A percentile compares a stretch with the other conserved stretches of the same genome.
Evolutionary conservation across 2,113 vertebrate species (phyloP).

Genomic region (Nycticebus coucang): DNA sequence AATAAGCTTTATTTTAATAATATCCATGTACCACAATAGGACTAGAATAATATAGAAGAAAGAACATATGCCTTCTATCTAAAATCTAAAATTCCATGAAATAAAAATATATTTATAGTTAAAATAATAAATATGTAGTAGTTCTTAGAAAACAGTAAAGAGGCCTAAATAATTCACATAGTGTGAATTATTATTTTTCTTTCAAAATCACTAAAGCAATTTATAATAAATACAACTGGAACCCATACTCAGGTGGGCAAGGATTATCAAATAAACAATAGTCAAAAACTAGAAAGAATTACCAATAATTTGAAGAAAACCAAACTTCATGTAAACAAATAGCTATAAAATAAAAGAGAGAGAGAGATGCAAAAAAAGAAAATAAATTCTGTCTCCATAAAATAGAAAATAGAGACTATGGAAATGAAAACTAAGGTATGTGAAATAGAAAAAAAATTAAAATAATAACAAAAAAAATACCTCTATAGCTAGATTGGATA

Average conservation of each 20-base stretch:
- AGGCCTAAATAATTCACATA: neutral
- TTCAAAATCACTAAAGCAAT: neutral
- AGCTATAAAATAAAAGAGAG: neutral
- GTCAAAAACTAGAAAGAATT: neutral
- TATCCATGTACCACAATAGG: neutral
- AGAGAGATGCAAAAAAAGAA: neutral
- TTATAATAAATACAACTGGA: neutral
- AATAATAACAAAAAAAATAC: neutral
- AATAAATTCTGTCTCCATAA: slow-evolving; percentile 27
- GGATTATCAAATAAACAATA: neutral
- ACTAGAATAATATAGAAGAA: neutral
- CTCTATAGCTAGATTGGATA: neutral
- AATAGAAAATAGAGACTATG: neutral
- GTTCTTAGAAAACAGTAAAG: neutral
- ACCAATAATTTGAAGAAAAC: neutral
- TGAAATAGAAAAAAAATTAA: neutral
- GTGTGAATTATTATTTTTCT: neutral
- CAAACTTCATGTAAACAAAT: neutral
- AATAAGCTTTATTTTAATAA: slow-evolving; percentile 1
- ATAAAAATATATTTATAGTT: slow-evolving; percentile 10
- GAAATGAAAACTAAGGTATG: neutral
- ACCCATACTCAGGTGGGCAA: neutral
- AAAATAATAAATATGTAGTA: neutral
- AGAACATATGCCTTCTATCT: neutral
- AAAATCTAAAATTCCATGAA: neutral